Percentiles rank a stretch among this genome's conserved stretches.
phyloP scores from a whole-genome alignment of 2,797 vertebrate species.

The Sebastes matsubarae region DNA sequence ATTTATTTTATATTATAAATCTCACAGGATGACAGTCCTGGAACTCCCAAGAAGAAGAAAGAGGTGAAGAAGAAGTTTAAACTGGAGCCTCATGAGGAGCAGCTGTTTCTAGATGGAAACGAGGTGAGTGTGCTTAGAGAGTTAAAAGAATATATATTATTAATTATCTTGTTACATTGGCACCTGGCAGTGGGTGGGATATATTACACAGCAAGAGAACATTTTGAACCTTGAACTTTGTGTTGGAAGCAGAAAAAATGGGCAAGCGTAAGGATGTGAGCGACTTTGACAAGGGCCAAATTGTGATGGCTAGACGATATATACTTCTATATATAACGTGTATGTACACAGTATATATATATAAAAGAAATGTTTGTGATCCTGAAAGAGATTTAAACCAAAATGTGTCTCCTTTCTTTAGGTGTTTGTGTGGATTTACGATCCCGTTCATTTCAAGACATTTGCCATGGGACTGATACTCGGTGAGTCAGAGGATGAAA shows the following conservation, averaged over 20 bases:
- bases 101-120: slow-evolving; percentile 96
- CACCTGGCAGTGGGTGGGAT: no score
- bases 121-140: slow-evolving; percentile 82
- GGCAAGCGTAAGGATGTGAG: no score
- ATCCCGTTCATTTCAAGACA: slow-evolving; percentile 98
- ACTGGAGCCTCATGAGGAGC: slow-evolving; percentile 96
- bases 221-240: no score
- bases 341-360: not conserved
- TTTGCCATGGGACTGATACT: slow-evolving; percentile 99
- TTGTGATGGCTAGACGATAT: no score
- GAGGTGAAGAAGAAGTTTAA: slow-evolving; percentile 99
- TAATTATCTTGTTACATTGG: no score
- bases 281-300: no score
- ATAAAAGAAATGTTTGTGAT: not conserved
- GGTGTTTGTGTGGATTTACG: slow-evolving; percentile 99
- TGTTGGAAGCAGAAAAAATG: no score
- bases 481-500: slow-evolving; percentile 83
- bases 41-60: slow-evolving; percentile 96
- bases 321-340: not conserved
- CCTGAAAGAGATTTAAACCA: not conserved
- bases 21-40: slow-evolving; percentile 92
- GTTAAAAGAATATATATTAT: not conserved
- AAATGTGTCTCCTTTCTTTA: slow-evolving; percentile 48
- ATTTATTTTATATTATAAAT: not conserved
- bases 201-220: no score